These are phyloP conservation scores for Plumapathes pennacea DNA, from an alignment of 92 coral and sea anemone genomes.

Conservation along the genomic window DNA sequence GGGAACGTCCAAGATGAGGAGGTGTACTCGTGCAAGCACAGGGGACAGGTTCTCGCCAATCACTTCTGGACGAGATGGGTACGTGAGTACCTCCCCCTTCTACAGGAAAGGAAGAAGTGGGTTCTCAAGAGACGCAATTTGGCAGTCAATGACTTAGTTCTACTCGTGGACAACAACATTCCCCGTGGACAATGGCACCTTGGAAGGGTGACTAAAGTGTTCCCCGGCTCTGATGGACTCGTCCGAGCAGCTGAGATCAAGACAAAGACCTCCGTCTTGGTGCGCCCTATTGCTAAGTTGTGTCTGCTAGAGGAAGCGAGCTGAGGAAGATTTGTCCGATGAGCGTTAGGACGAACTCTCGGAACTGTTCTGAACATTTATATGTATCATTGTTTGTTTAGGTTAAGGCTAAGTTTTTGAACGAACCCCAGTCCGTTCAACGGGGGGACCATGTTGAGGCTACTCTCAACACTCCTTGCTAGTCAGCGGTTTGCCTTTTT, in stretches of 20 bases:
- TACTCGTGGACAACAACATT: constrained; percentile 32
- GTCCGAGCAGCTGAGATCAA: constrained; percentile 26
- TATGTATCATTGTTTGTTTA: too few relatives aligned
- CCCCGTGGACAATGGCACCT: constrained; percentile 34
- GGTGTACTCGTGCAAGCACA: constrained; percentile 11
- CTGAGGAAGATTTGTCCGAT: too few relatives aligned
- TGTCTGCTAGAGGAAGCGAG: constrained; percentile 10
- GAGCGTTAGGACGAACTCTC: too few relatives aligned
- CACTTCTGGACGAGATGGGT: constrained; percentile 42
- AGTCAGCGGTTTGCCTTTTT: too few relatives aligned
- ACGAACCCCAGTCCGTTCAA: too few relatives aligned
- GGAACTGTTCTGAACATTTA: too few relatives aligned
- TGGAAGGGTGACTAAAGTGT: constrained; percentile 21
- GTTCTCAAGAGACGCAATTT: constrained; percentile 16
- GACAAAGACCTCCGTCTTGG: constrained; percentile 9
- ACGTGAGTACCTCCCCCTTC: constrained; percentile 48
- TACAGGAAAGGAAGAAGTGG: constrained; percentile 59
- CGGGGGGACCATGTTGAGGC: too few relatives aligned
- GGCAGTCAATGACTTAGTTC: constrained; percentile 4
- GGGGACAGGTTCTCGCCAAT: constrained; percentile 13
- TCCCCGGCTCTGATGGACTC: constrained; percentile 25
- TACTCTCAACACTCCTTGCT: too few relatives aligned
- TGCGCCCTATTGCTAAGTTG: constrained; percentile 41
- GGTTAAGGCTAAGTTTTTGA: too few relatives aligned
- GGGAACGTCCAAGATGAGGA: constrained; percentile 25